A percentile compares a stretch with the other conserved stretches of the same genome.
These are phyloP conservation scores for Brotula barbata DNA, from an alignment of 2,797 vertebrate genomes.

Conservation along the genomic window DNA sequence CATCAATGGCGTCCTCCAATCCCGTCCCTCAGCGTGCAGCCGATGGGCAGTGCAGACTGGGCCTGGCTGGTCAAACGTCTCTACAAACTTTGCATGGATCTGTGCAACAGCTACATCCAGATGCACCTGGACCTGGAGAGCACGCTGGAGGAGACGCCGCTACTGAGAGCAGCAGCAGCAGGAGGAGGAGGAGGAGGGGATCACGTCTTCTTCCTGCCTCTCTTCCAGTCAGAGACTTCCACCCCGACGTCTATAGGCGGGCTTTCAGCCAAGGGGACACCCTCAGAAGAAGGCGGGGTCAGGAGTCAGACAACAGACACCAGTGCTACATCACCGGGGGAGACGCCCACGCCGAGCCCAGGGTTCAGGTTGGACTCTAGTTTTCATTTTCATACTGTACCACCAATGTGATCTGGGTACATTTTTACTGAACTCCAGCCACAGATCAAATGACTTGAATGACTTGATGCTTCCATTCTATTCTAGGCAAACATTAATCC, in stretches of 20 bases:
- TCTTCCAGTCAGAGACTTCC: conserved; percentile 89
- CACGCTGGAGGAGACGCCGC: conserved; percentile 81
- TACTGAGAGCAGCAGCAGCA: conserved; percentile 55
- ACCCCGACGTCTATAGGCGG: conserved; percentile 86
- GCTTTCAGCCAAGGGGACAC: conserved; percentile 86
- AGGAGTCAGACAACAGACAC: conserved; percentile 71
- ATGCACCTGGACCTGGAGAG: conserved; percentile 94
- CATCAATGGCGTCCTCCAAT: conserved; percentile 84
- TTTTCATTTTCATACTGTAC: too few relatives aligned
- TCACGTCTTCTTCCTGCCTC: conserved; percentile 87
- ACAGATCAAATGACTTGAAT: too few relatives aligned
- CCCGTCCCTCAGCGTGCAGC: conserved; percentile 89
- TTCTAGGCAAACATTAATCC: too few relatives aligned
- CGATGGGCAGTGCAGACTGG: conserved; percentile 89
- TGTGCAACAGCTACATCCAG: conserved; percentile 95
- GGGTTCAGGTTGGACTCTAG: conserved; percentile 58
- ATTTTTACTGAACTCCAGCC: too few relatives aligned
- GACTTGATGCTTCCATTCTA: too few relatives aligned
- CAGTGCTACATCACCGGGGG: conserved; percentile 66
- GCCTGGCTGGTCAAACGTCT: conserved; percentile 93
- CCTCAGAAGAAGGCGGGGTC: conserved; percentile 84
- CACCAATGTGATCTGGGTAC: too few relatives aligned
- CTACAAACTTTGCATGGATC: conserved; percentile 93
- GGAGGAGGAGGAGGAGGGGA: conserved; percentile 73
- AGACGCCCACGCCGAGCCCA: conserved; percentile 67